phyloP scores from a whole-genome alignment of 1,140 invertebrate species.

The Heliothis virescens region DNA sequence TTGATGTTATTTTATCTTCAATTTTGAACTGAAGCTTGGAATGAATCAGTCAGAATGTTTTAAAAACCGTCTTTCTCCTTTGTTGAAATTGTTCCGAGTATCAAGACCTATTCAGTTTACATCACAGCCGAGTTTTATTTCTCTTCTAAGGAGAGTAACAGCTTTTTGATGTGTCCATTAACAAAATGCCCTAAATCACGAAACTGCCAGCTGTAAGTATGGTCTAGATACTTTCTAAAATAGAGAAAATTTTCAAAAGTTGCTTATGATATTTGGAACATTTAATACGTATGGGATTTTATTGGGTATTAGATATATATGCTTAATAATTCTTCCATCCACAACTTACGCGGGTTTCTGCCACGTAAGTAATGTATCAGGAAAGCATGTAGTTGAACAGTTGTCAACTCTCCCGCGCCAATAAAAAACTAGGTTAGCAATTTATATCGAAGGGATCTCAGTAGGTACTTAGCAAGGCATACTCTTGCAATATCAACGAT shows the following conservation, averaged over 20 bases:
- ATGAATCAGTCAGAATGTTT: too few species aligned
- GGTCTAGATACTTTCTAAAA: too few species aligned
- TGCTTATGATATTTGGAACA: too few species aligned
- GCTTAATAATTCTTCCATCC: too few species aligned
- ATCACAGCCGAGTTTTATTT: conserved; percentile 9
- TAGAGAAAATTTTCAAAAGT: too few species aligned
- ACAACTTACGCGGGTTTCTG: too few species aligned
- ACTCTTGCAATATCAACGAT: background rate
- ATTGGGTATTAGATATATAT: too few species aligned
- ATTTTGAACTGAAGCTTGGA: too few species aligned
- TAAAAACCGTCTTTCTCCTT: background rate
- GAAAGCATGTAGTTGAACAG: background rate
- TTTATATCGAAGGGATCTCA: background rate
- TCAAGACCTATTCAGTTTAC: background rate
- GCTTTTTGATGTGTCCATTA: conserved; percentile 12
- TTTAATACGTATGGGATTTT: too few species aligned
- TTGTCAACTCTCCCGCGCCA: conserved; percentile 15
- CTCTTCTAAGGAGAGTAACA: conserved; percentile 9
- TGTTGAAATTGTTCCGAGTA: background rate
- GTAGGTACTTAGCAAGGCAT: background rate
- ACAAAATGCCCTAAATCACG: conserved; percentile 2
- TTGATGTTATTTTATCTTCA: too few species aligned
- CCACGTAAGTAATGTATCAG: background rate
- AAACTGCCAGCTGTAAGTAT: background rate
- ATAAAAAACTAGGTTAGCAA: conserved; percentile 4